phyloP scores from a whole-genome alignment of 2,113 vertebrate species.

The Myotis brandtii region DNA sequence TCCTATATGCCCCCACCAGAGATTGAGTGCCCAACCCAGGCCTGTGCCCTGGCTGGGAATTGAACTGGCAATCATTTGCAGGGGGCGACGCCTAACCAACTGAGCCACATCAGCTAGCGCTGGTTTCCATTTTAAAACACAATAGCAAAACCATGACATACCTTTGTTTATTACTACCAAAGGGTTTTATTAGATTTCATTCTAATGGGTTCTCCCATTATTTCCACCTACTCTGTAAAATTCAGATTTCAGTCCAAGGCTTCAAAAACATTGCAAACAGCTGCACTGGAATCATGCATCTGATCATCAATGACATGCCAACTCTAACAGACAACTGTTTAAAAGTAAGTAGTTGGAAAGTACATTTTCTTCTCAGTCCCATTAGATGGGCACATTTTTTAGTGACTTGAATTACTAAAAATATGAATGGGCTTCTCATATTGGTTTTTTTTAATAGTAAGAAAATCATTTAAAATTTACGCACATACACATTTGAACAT shows the following conservation, averaged over 20 bases:
- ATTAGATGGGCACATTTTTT: background rate
- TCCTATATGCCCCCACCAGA: background rate
- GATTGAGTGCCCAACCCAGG: background rate
- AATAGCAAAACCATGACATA: background rate
- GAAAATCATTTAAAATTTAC: constrained; percentile 20
- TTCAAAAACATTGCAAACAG: constrained; percentile 87
- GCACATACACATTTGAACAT: background rate
- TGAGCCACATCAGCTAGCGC: background rate
- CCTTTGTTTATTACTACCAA: background rate
- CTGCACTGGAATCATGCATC: constrained; percentile 87
- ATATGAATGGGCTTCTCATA: background rate
- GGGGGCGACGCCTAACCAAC: background rate
- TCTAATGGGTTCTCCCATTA: background rate
- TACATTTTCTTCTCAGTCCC: background rate
- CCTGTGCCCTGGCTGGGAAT: background rate
- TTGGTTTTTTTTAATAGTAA: background rate
- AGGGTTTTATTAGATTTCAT: background rate
- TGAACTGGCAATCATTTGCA: background rate
- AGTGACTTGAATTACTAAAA: constrained; percentile 37
- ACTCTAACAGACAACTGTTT: constrained; percentile 90
- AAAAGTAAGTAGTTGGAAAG: constrained; percentile 84
- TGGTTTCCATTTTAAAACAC: constrained; percentile 26
- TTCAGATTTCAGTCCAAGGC: constrained; percentile 89
- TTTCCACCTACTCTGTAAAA: constrained; percentile 59
- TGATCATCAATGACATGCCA: constrained; percentile 90